phyloP scores from a whole-genome alignment of 1,140 invertebrate genomes.

The Meteorus sp. region DNA sequence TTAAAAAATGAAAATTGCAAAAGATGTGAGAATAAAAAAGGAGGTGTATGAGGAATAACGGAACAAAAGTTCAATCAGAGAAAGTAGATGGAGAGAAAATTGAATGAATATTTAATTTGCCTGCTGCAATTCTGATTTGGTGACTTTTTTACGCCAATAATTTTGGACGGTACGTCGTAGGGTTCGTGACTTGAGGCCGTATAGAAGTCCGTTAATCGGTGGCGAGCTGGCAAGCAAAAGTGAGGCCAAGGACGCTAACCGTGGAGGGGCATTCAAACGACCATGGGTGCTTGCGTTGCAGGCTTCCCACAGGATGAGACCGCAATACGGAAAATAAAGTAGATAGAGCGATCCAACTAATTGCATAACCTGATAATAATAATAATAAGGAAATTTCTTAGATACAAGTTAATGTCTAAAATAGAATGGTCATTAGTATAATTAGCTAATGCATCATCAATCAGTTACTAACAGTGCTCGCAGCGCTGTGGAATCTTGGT shows the following conservation, averaged over 20 bases:
- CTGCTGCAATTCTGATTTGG: constrained; percentile 75
- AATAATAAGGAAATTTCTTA: not conserved
- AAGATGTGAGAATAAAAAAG: too few species aligned
- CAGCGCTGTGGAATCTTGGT: constrained; percentile 66
- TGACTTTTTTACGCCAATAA: constrained; percentile 79
- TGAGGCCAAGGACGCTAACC: constrained; percentile 64
- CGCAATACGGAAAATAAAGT: constrained; percentile 75
- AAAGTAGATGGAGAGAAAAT: too few species aligned
- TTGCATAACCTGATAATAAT: constrained; percentile 58
- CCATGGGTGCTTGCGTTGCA: constrained; percentile 46
- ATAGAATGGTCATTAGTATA: not conserved
- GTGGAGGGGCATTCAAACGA: constrained; percentile 52
- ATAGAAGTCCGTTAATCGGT: constrained; percentile 73
- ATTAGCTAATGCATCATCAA: not conserved
- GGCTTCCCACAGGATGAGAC: constrained; percentile 70
- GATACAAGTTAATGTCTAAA: too few species aligned
- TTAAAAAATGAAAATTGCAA: not conserved
- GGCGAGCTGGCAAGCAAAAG: constrained; percentile 70
- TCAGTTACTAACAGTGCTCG: constrained; percentile 63
- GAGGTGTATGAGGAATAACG: too few species aligned
- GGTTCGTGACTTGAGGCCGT: constrained; percentile 74
- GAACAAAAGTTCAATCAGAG: too few species aligned
- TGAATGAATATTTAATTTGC: too few species aligned
- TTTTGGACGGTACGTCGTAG: constrained; percentile 73
- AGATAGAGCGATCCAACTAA: constrained; percentile 71